Percentiles rank a stretch among this genome's conserved stretches.
Evolutionary conservation across 2,113 vertebrate species (phyloP).

Genomic region (Coptodon bakossiorum): DNA sequence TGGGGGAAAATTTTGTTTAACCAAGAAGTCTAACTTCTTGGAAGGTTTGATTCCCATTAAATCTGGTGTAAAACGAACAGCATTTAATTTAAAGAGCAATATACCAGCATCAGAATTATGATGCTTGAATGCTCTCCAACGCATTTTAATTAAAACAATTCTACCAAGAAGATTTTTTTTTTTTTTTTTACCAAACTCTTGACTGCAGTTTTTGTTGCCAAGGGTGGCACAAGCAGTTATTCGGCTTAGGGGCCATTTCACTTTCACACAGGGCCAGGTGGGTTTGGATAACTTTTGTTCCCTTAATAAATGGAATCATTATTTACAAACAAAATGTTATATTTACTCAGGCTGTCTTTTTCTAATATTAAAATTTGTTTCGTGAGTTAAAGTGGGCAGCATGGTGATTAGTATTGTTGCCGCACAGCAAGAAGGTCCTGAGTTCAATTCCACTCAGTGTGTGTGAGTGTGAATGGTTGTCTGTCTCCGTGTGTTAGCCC

Average conservation of each 20-base stretch:
- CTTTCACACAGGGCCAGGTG: not conserved
- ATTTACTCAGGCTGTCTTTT: not conserved
- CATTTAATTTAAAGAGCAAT: not conserved
- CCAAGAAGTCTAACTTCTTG: not conserved
- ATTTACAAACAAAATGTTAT: not conserved
- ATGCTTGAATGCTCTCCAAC: not conserved
- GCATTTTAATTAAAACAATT: not conserved
- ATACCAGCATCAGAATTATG: not conserved
- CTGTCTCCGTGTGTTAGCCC: fast-evolving
- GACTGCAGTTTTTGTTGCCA: not conserved
- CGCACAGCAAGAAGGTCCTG: fast-evolving
- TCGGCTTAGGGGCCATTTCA: not conserved
- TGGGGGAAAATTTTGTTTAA: not conserved
- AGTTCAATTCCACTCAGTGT: not conserved
- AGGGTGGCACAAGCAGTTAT: fast-evolving
- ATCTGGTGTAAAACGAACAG: fast-evolving
- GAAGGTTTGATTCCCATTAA: not conserved
- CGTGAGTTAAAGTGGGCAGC: not conserved
- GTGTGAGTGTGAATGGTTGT: not conserved
- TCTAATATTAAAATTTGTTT: not conserved
- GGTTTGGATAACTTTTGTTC: not conserved
- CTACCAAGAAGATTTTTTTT: not conserved
- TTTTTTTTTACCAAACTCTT: not conserved
- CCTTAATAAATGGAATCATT: not conserved
- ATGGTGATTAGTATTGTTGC: not conserved